A percentile compares a stretch with the other conserved stretches of the same genome.
Conservation (phyloP, 2,888 invertebrate genomes). For the Sinopyrophorus schimmeli region DNA sequence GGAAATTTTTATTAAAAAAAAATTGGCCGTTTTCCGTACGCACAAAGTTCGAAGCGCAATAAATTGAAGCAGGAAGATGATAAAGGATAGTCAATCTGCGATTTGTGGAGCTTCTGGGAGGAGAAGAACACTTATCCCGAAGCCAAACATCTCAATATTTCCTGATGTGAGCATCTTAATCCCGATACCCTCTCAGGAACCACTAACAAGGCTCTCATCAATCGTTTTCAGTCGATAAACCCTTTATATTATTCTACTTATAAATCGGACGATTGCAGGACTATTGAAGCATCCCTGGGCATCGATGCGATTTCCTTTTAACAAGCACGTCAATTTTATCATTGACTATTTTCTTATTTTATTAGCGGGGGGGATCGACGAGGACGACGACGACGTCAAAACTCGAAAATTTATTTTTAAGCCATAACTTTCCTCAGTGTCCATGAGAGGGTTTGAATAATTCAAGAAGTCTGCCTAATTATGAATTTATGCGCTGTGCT, state of each 20-base stretch:
- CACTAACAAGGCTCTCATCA: conserved; percentile 39
- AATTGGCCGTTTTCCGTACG: too few relatives aligned
- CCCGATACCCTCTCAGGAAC: conserved; percentile 29
- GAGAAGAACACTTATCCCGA: conserved; percentile 22
- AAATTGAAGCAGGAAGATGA: too few relatives aligned
- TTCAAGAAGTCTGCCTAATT: conserved; percentile 45
- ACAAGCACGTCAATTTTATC: conserved; percentile 31
- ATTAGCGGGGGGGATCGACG: too few relatives aligned
- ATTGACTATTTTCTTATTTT: conserved; percentile 24
- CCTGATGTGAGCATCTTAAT: conserved; percentile 33
- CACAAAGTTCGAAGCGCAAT: too few relatives aligned
- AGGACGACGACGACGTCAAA: too few relatives aligned
- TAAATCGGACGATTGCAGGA: conserved; percentile 32
- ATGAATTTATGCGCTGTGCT: conserved; percentile 48
- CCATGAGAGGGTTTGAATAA: conserved; percentile 38
- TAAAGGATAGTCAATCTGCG: conserved; percentile 2
- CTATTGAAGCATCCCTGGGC: conserved; percentile 29
- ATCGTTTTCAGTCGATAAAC: conserved; percentile 40
- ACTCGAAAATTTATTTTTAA: conserved; percentile 16
- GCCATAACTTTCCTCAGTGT: conserved; percentile 31
- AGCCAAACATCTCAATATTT: conserved; percentile 33
- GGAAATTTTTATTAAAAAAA: too few relatives aligned
- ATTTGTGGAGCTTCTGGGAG: conserved; percentile 10
- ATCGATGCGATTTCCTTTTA: conserved; percentile 32
- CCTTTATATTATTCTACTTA: conserved; percentile 37